A percentile compares a stretch with the other conserved stretches of the same genome.
These are phyloP conservation scores for Pteronotus mesoamericanus DNA, from an alignment of 2,797 vertebrate species.

Conservation along the genomic window DNA sequence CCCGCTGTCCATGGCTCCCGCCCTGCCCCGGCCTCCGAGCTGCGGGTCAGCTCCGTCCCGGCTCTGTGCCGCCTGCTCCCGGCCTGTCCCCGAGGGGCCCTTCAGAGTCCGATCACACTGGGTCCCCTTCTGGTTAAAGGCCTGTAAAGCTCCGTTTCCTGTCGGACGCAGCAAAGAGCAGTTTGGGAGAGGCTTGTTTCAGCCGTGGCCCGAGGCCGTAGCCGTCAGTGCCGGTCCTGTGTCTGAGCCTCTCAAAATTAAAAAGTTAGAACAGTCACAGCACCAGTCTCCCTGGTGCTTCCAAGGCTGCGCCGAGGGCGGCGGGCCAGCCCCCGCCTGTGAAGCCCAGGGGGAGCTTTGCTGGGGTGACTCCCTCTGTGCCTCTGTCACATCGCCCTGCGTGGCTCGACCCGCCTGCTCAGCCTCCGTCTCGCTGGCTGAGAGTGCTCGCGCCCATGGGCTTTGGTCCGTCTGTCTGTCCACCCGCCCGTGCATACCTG, in stretches of 20 bases:
- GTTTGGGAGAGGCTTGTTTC: not conserved
- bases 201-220: not conserved
- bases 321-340: not conserved
- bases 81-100: not conserved
- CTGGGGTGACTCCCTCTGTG: not conserved
- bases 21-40: not conserved
- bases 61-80: not conserved
- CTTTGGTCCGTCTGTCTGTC: not conserved
- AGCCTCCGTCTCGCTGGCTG: not conserved
- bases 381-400: not conserved
- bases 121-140: not conserved
- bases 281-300: not conserved
- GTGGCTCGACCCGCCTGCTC: not conserved
- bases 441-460: not conserved
- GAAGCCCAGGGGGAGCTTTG: not conserved
- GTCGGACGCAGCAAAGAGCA: not conserved
- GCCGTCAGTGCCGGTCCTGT: not conserved
- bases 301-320: not conserved
- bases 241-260: not conserved
- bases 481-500: not conserved
- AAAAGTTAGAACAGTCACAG: not conserved
- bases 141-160: no score
- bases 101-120: not conserved
- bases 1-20: not conserved
- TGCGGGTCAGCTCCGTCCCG: not conserved